Conservation (phyloP, 92 coral and sea anemone species). For the Zoanthus sociatus region DNA sequence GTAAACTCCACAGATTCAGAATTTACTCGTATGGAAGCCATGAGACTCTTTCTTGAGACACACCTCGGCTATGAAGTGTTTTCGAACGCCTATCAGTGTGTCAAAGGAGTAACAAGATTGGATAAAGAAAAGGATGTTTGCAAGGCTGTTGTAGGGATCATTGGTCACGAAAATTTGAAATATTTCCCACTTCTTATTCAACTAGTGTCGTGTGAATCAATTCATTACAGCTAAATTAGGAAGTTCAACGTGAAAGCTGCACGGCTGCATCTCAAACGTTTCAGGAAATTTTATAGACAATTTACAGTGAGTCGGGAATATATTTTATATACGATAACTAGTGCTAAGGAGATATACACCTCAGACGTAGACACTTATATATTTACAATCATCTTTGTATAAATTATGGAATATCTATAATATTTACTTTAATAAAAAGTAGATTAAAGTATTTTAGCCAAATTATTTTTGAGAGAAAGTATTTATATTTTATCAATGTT, state of each 20-base stretch:
- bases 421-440: too few species aligned
- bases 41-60: conserved; percentile 77
- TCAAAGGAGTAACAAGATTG: conserved; percentile 51
- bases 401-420: too few species aligned
- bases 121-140: conserved; percentile 53
- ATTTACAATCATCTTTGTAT: too few species aligned
- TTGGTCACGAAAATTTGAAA: conserved; percentile 73
- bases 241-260: too few species aligned
- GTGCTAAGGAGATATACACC: too few species aligned
- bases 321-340: too few species aligned
- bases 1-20: conserved; percentile 70
- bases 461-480: too few species aligned
- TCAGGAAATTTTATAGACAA: too few species aligned
- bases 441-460: too few species aligned
- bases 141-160: conserved; percentile 48
- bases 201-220: conserved; percentile 76
- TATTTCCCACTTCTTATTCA: conserved; percentile 82
- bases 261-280: background rate
- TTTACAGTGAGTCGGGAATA: too few species aligned
- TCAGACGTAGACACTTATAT: too few species aligned
- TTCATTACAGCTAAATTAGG: conserved; percentile 13
- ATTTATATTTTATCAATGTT: too few species aligned
- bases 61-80: conserved; percentile 78
- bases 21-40: conserved; percentile 78
- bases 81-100: conserved; percentile 73